These are phyloP conservation scores for Geotrypetes seraphini DNA, from an alignment of 2,797 vertebrate genomes.

Conservation along the genomic window DNA sequence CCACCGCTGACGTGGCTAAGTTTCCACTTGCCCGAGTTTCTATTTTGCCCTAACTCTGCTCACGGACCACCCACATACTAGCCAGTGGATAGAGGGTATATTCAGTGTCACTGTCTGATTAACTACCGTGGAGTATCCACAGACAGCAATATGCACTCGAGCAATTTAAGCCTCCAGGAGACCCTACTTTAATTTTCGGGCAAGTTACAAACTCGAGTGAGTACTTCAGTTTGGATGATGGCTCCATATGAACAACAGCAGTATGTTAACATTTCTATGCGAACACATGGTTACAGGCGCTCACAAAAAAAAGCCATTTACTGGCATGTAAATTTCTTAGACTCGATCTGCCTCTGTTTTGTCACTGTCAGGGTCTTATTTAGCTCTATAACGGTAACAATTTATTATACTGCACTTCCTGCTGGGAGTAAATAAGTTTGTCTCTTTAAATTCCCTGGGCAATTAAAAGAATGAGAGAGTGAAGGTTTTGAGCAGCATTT, in stretches of 20 bases:
- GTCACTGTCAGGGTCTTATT: constrained; percentile 38
- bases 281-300: background rate
- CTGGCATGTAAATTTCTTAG: background rate
- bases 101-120: too few relatives aligned
- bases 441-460: constrained; percentile 60
- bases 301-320: background rate
- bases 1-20: too few relatives aligned
- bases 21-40: too few relatives aligned
- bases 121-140: too few relatives aligned
- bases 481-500: constrained; percentile 52
- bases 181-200: too few relatives aligned
- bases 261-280: background rate
- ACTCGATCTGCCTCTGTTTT: constrained; percentile 1
- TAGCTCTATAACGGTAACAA: constrained; percentile 44
- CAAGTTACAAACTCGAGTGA: too few relatives aligned
- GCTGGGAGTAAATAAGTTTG: constrained; percentile 64
- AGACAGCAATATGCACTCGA: too few relatives aligned
- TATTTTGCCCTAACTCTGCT: too few relatives aligned
- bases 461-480: constrained; percentile 65
- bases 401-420: constrained; percentile 65
- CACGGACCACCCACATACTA: too few relatives aligned
- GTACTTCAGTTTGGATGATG: too few relatives aligned
- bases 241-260: background rate
- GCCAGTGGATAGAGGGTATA: too few relatives aligned
- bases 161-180: too few relatives aligned